Evolutionary conservation across 2,888 invertebrate species (phyloP).

Genomic region (Drosophila mimetica): DNA sequence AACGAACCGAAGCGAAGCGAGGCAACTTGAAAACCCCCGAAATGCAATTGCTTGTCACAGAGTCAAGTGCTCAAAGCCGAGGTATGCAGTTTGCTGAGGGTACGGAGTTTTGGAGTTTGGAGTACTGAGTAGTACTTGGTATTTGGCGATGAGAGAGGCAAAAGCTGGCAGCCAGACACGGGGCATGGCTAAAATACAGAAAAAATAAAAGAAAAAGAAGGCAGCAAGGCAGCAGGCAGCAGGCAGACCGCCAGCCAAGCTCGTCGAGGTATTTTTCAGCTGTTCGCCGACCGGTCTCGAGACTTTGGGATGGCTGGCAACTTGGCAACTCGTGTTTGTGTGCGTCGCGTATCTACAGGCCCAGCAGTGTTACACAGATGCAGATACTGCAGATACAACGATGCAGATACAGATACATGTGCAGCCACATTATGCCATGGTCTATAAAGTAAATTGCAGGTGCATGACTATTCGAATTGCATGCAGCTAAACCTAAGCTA

Average conservation of each 20-base stretch:
- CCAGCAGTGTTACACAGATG: constrained; percentile 7
- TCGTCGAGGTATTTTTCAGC: constrained; percentile 67
- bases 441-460: constrained; percentile 84
- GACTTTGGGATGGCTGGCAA: constrained; percentile 55
- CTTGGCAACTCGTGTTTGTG: constrained; percentile 60
- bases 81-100: constrained; percentile 59
- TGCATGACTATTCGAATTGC: constrained; percentile 82
- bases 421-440: constrained; percentile 82
- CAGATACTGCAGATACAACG: constrained; percentile 17
- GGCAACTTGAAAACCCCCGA: constrained; percentile 35
- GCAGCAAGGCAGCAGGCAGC: constrained; percentile 24
- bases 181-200: constrained; percentile 47
- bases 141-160: constrained; percentile 49
- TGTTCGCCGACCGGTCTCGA: constrained; percentile 76
- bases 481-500: constrained; percentile 33
- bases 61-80: constrained; percentile 65
- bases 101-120: constrained; percentile 11
- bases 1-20: constrained; percentile 37
- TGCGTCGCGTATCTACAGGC: constrained; percentile 27
- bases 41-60: constrained; percentile 71
- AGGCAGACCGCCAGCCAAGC: constrained; percentile 51
- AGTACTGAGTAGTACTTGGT: constrained; percentile 36
- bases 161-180: constrained; percentile 51
- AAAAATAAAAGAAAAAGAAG: constrained; percentile 42
- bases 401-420: constrained; percentile 37